phyloP scores from a whole-genome alignment of 1,140 invertebrate species.

The Meloidogyne chitwoodi region DNA sequence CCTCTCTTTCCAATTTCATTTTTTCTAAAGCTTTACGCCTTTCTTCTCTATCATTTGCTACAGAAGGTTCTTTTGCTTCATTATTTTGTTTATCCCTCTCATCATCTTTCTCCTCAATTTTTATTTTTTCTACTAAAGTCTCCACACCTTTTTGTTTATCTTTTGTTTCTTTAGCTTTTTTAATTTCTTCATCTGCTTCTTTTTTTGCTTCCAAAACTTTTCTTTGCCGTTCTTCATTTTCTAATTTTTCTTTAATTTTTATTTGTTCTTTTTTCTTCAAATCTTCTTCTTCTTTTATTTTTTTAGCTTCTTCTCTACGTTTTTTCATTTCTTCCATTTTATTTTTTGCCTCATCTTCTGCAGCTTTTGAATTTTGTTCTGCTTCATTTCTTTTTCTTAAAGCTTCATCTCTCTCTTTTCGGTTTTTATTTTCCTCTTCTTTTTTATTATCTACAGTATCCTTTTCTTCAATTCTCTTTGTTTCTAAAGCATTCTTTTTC shows the following conservation, averaged over 20 bases:
- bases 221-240: not conserved
- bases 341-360: not conserved
- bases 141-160: not conserved
- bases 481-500: not conserved
- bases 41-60: not conserved
- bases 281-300: not conserved
- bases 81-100: not conserved
- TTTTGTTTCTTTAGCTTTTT: not conserved
- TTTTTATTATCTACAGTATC: not conserved
- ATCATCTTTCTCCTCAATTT: not conserved
- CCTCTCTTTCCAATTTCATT: not conserved
- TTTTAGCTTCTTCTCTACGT: not conserved
- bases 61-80: not conserved
- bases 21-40: not conserved
- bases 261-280: not conserved
- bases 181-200: not conserved
- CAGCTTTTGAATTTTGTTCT: not conserved
- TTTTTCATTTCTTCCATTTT: not conserved
- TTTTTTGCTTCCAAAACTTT: not conserved
- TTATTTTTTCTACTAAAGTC: not conserved
- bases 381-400: constrained; percentile 7
- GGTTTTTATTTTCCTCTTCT: not conserved
- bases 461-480: not conserved
- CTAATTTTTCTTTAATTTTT: not conserved
- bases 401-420: not conserved